phyloP scores from a whole-genome alignment of 2,888 invertebrate species.

The Phania funesta region DNA sequence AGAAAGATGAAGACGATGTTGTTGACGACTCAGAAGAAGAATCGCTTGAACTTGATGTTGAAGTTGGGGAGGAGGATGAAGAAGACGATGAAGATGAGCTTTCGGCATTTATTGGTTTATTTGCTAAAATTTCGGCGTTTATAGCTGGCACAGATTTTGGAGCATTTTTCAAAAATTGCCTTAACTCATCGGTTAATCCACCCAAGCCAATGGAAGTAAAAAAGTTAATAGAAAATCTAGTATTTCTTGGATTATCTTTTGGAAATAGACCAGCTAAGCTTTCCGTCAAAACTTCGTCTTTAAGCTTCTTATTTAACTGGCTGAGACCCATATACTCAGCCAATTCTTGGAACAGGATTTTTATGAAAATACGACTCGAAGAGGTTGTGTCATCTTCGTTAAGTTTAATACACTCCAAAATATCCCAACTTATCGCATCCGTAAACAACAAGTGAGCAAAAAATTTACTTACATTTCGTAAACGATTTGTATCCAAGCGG shows the following conservation, averaged over 20 bases:
- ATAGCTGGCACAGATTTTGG: conserved; percentile 78
- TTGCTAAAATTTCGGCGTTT: conserved; percentile 77
- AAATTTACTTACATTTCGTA: conserved; percentile 97
- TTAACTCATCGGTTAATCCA: conserved; percentile 94
- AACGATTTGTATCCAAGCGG: conserved; percentile 95
- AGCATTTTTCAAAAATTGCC: conserved; percentile 89
- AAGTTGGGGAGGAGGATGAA: conserved; percentile 57
- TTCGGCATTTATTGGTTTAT: conserved; percentile 69
- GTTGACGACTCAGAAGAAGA: conserved; percentile 68
- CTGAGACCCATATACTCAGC: conserved; percentile 97
- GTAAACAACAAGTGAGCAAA: conserved; percentile 97
- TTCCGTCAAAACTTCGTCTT: conserved; percentile 91
- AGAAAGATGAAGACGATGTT: conserved; percentile 68
- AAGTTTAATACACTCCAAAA: conserved; percentile 91
- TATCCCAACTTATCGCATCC: conserved; percentile 98
- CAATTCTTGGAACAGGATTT: conserved; percentile 97
- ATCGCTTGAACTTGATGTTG: conserved; percentile 70
- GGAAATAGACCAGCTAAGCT: conserved; percentile 97
- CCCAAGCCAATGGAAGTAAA: conserved; percentile 98
- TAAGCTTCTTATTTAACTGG: conserved; percentile 93
- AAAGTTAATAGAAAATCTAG: conserved; percentile 98
- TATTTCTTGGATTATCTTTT: conserved; percentile 96
- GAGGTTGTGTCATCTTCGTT: conserved; percentile 99
- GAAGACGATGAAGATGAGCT: conserved; percentile 67
- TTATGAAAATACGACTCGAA: conserved; percentile 98